Evolutionary conservation across 2,113 vertebrate species (phyloP), one percentile per base, ranked within the genome.

Genomic region (Nibea albiflora): DNA sequence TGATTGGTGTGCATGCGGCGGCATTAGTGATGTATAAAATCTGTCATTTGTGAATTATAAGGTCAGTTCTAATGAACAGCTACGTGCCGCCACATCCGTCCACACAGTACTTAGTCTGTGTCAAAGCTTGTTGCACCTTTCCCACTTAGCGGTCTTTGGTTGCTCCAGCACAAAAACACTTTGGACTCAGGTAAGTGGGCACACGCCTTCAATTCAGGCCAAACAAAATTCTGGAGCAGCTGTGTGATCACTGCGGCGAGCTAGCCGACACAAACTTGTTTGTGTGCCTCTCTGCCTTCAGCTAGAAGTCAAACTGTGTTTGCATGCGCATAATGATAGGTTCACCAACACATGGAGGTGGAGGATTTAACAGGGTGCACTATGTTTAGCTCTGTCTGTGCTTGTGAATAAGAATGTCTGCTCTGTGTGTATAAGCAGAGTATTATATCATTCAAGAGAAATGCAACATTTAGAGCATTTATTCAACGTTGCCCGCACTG

Each of bases 171-270:
- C 53, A 78, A 14, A 39, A 58, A 26, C 47, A 49, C 42, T 52
- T 16, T 64, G 3, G n/a, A 35, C n/a, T 42, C 65, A 20, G 28
- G 20, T 44, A 63, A 66, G 56, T 58, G 53, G 17, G 19, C 14
- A 4, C 54, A 24, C 64, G 28, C 54, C 63, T 19, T 70, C 52
- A 71, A 50, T 74, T 39, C 46, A 78, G 76, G 72, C 24, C 24
- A 54, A 75, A 50, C 53, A 70, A n/a, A 64, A 47, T 28, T 35
- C 14, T 65, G 9, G 68, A 74, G 47, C 24, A 24, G 35, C 44
- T 39, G 56, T 67, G 2, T 31, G 22, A 70, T 78, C 39, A 17
- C 49, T 50, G 57, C 2, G 0, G 42, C 31, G 46, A 5, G 2
- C 17, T 14, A 22, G 44, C 62, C 47, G 68, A 60, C 58, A 56